Evolutionary conservation across 1,140 invertebrate species (phyloP), one percentile per base, ranked within the genome.

Genomic region (Orchesella cincta): DNA sequence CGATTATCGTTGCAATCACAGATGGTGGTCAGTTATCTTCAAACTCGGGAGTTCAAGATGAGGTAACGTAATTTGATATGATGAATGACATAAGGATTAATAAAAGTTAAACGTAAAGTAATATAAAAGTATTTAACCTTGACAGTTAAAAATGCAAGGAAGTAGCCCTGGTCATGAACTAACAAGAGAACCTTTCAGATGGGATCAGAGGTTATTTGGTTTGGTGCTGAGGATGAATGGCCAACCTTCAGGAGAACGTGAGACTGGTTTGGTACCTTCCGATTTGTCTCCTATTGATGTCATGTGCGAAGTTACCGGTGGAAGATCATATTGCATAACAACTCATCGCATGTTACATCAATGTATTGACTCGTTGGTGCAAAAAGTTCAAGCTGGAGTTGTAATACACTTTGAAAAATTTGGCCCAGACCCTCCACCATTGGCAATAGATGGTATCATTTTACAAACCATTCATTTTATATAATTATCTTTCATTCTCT

Each of bases 301-400:
- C 1, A 98, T 99, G 95, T 99, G 97, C 88, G 96, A 98, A 89
- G 96, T 98, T n/a, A 99, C 97, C 2, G 97, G 97, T 86, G 97
- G 93, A 76, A 90, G 97, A 34, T 98, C 97, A 0, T 99, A 98
- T 86, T 93, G 92, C 80, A 94, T 99, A 76, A 95, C 94, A 26
- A 96, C 95, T 0, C 96, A 98, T 84, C 89, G 95, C 76, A 95
- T 97, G 91, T 87, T 99, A 82, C 94, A 95, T 89, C 94, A 97
- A 83, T 97, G 96, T 83, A 93, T 99, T 76, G 98, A 99, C 85
- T 97, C 95, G 82, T 87, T 99, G 36, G 95, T 98, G 12, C 94
- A 97, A 84, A 98, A 98, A 87, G 94, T 98, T 16, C 97, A 98
- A 85, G 95, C 94, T 82, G 97, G 98, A 0, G 97, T 99, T 29